Evolutionary conservation across 1,140 invertebrate species (phyloP).

Genomic region (Drosophila dunni): DNA sequence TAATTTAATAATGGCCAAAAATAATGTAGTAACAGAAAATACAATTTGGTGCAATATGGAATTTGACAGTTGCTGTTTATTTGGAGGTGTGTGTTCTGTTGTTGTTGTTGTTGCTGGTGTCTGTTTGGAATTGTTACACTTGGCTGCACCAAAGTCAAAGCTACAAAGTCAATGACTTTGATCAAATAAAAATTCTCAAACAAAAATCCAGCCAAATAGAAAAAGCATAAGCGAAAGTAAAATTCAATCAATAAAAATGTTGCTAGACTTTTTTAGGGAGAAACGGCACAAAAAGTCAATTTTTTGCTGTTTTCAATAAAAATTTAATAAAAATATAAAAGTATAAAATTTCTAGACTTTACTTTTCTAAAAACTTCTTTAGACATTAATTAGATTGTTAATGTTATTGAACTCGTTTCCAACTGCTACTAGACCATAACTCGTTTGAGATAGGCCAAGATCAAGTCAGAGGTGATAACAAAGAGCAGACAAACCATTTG

Average conservation of each 20-base stretch:
- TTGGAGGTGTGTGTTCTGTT: conserved; percentile 51
- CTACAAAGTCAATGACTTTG: conserved; percentile 76
- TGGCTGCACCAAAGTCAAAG: conserved; percentile 76
- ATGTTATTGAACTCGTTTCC: neutral
- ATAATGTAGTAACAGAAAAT: conserved; percentile 4
- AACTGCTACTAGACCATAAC: neutral
- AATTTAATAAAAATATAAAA: neutral
- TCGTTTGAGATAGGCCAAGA: conserved; percentile 1
- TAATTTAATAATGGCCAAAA: conserved; percentile 80
- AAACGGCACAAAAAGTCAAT: neutral
- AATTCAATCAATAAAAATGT: conserved; percentile 66
- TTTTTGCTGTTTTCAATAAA: neutral
- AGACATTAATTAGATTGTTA: neutral
- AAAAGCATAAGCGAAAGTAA: conserved; percentile 54
- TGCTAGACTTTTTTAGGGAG: conserved; percentile 13
- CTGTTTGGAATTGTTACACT: conserved; percentile 69
- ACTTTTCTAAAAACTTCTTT: neutral
- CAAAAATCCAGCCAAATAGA: conserved; percentile 30
- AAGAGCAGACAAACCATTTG: conserved; percentile 8
- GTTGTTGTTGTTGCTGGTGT: conserved; percentile 19
- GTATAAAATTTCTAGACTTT: neutral
- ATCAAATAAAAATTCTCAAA: conserved; percentile 55
- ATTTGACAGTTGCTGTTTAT: conserved; percentile 38
- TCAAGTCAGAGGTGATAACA: conserved; percentile 1
- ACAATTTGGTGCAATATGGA: conserved; percentile 65